Conservation (phyloP, 2,888 invertebrate genomes). For the Pseudococcus viburni region DNA sequence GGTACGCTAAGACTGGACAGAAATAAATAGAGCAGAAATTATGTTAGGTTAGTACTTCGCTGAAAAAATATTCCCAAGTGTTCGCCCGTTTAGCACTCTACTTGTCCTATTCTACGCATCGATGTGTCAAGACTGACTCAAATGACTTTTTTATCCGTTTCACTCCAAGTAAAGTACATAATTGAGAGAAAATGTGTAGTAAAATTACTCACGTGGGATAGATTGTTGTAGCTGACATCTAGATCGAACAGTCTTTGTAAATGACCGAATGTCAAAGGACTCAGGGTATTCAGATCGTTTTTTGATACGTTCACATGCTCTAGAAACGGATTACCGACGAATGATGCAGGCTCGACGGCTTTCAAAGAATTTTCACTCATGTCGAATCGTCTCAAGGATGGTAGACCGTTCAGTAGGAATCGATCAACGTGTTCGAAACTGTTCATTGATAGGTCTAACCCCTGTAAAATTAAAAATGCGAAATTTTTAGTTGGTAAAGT, state of each 20-base stretch:
- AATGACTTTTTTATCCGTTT: constrained; percentile 22
- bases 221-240: constrained; percentile 81
- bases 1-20: constrained; percentile 24
- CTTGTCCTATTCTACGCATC: constrained; percentile 18
- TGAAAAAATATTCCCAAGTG: constrained; percentile 1
- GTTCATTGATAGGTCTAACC: constrained; percentile 85
- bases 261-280: constrained; percentile 84
- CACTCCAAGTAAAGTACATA: constrained; percentile 6
- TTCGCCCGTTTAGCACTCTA: constrained; percentile 18
- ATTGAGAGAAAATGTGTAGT: constrained; percentile 13
- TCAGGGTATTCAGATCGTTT: constrained; percentile 80
- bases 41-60: constrained; percentile 24
- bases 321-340: constrained; percentile 80
- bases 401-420: constrained; percentile 81
- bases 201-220: constrained; percentile 74
- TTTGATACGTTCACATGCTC: constrained; percentile 84
- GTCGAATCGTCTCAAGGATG: constrained; percentile 83
- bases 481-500: neutral
- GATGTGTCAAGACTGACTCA: constrained; percentile 39
- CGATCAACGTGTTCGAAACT: constrained; percentile 81
- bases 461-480: constrained; percentile 71
- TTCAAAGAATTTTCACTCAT: constrained; percentile 82
- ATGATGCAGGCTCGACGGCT: constrained; percentile 81
- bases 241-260: constrained; percentile 83
- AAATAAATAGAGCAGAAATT: constrained; percentile 49